A percentile compares a stretch with the other conserved stretches of the same genome.
Evolutionary conservation across 2,888 invertebrate genomes (phyloP).

Genomic region (Tetrapedia diversipes): DNA sequence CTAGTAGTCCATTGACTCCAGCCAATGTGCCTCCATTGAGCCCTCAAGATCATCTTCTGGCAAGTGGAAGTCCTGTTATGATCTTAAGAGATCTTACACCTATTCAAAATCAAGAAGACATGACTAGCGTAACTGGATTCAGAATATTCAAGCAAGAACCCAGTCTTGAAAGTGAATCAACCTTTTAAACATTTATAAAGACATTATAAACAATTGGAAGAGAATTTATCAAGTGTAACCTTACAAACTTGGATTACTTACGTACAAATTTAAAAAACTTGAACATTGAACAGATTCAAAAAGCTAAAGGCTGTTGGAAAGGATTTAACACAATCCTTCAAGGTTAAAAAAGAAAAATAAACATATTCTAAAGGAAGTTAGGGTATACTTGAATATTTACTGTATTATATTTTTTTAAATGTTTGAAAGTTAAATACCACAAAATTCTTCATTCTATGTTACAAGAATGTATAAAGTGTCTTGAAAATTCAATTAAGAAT

Average conservation of each 20-base stretch:
- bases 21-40: slow-evolving; percentile 81
- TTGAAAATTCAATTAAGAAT: too few species aligned
- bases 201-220: not conserved
- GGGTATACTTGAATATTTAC: not conserved
- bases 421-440: not conserved
- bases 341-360: not conserved
- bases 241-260: slow-evolving; percentile 5
- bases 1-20: slow-evolving; percentile 84
- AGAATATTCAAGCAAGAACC: slow-evolving; percentile 85
- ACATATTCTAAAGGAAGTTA: not conserved
- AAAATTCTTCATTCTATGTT: too few species aligned
- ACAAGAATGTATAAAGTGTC: too few species aligned
- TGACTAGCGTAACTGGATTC: slow-evolving; percentile 72
- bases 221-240: not conserved
- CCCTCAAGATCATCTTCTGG: slow-evolving; percentile 79
- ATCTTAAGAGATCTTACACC: slow-evolving; percentile 83
- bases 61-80: slow-evolving; percentile 83
- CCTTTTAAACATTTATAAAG: slow-evolving; percentile 75
- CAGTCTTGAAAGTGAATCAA: slow-evolving; percentile 83
- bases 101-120: slow-evolving; percentile 81
- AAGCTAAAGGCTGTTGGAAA: not conserved
- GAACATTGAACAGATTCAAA: not conserved
- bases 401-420: not conserved
- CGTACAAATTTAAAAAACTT: not conserved
- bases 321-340: not conserved